These are phyloP conservation scores for Gallinago stenura DNA, from an alignment of 2,797 vertebrate genomes.

Conservation along the genomic window DNA sequence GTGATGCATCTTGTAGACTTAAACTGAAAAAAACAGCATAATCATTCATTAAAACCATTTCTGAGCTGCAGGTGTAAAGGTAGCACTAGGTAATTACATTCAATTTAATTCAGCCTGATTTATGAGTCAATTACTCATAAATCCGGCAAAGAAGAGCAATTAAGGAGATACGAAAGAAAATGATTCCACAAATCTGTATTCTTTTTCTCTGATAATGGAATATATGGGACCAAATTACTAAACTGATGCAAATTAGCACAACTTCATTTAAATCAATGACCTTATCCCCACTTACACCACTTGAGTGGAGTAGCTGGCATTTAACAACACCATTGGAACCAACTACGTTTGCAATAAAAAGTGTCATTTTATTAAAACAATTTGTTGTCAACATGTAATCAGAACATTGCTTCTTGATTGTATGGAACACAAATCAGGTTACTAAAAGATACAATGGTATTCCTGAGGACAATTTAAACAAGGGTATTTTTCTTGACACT, in stretches of 20 bases:
- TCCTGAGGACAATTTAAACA: neutral
- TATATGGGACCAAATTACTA: neutral
- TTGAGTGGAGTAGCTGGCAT: neutral
- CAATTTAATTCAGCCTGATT: neutral
- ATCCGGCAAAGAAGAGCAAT: neutral
- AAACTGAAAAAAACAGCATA: neutral
- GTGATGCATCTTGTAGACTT: neutral
- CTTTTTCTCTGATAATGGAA: neutral
- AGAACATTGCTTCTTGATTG: neutral
- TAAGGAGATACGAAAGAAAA: neutral
- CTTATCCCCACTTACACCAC: neutral
- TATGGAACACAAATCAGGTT: neutral
- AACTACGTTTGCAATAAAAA: neutral
- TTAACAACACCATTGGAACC: neutral
- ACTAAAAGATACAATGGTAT: neutral
- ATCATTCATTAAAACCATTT: neutral
- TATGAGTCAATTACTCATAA: slow-evolving; percentile 3
- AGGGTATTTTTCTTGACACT: neutral
- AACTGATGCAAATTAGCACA: neutral
- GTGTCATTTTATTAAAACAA: neutral
- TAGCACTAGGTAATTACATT: neutral
- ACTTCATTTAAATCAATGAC: neutral
- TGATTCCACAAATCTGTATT: neutral
- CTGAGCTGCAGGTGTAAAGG: neutral
- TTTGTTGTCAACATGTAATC: neutral